Percentiles rank a stretch among this genome's conserved stretches.
Evolutionary conservation across 92 coral and sea anemone genomes (phyloP).

Genomic region (Porites lobata): DNA sequence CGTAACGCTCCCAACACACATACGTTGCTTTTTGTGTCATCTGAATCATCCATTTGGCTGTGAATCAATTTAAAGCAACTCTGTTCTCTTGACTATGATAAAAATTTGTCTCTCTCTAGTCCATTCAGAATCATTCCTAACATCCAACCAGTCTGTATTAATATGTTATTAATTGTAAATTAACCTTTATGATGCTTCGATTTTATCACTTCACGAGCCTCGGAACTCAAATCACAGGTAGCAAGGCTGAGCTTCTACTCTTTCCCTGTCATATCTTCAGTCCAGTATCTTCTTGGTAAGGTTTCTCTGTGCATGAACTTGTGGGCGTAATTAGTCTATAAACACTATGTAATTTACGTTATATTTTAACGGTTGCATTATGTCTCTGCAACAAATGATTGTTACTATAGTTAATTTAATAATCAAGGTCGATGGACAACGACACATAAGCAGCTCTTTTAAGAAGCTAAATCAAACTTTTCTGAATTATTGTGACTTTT

Average conservation of each 20-base stretch:
- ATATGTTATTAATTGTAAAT: neutral
- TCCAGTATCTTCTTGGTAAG: conserved; percentile 43
- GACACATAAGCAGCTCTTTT: too few relatives aligned
- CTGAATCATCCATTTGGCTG: neutral
- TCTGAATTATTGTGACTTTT: too few relatives aligned
- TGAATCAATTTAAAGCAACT: neutral
- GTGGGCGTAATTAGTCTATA: neutral
- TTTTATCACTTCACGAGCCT: conserved; percentile 17
- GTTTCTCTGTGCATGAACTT: neutral
- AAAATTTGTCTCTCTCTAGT: neutral
- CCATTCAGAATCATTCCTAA: neutral
- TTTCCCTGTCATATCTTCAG: conserved; percentile 18
- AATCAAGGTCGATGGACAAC: too few relatives aligned
- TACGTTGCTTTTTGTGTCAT: neutral
- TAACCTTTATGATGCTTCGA: conserved; percentile 24
- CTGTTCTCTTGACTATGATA: neutral
- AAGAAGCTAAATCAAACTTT: too few relatives aligned
- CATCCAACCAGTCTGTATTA: neutral
- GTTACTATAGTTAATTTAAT: too few relatives aligned
- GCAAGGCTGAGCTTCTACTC: conserved; percentile 31
- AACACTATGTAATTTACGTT: neutral
- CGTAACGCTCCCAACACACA: neutral
- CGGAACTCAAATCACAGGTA: conserved; percentile 7
- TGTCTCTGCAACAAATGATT: too few relatives aligned
- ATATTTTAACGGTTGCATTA: neutral